Conservation (phyloP, 2,113 vertebrate genomes). For the Speoplatyrhinus poulsoni region DNA sequence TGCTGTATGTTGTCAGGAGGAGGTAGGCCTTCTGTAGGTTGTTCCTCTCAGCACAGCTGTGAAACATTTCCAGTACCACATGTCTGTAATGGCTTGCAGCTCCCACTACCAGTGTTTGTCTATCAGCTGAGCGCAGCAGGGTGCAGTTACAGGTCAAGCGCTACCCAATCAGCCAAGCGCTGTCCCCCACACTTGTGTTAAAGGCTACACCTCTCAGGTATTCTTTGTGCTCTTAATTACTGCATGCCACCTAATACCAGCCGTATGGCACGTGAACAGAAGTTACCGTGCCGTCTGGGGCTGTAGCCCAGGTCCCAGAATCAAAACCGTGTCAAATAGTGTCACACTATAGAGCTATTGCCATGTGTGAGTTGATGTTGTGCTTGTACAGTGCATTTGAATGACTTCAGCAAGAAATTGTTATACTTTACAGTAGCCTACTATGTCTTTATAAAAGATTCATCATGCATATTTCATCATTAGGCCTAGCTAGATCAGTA, state of each 20-base stretch:
- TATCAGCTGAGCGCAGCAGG: constrained; percentile 7
- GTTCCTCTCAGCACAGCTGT: constrained; percentile 45
- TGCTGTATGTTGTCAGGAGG: constrained; percentile 39
- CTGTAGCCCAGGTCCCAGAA: too few relatives aligned
- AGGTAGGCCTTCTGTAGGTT: constrained; percentile 19
- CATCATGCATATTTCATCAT: too few relatives aligned
- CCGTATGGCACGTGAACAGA: constrained; percentile 9
- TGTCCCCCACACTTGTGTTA: constrained; percentile 9
- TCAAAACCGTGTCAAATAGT: too few relatives aligned
- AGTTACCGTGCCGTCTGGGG: background rate
- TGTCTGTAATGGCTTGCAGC: constrained; percentile 39
- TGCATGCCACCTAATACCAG: constrained; percentile 30
- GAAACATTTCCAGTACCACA: constrained; percentile 37
- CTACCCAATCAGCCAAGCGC: constrained; percentile 56
- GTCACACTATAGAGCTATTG: background rate
- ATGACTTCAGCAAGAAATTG: too few relatives aligned
- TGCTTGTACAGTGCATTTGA: background rate
- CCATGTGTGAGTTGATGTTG: background rate
- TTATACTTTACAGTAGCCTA: too few relatives aligned
- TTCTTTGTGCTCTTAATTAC: constrained; percentile 13
- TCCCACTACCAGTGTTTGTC: constrained; percentile 22
- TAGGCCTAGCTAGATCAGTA: too few relatives aligned
- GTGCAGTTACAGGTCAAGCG: constrained; percentile 62
- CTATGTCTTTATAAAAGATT: too few relatives aligned
- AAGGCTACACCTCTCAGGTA: constrained; percentile 36